Base-by-base conservation (phyloP, 2,113 vertebrate species). In the rabbit (Oryctolagus cuniculus) region DNA sequence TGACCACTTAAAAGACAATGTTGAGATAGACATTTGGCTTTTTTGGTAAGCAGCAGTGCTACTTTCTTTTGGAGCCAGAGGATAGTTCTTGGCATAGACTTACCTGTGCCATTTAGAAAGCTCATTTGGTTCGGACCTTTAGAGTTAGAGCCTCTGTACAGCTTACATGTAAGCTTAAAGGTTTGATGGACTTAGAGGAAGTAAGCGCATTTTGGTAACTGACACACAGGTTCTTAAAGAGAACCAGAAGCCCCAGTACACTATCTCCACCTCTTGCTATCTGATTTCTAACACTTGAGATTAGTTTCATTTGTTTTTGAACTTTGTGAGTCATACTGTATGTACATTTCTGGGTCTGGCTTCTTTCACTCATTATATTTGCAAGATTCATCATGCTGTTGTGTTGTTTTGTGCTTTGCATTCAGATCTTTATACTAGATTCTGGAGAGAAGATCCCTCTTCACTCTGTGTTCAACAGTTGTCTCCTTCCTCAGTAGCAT, bases 181-280 rank as follows among this genome's bases (percentile, higher is more conserved):
- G 17, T 73, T 91, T 95, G 67, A 55, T 67, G 80, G 64, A 51
- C 25, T 87, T 90, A 21, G 24, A 67, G 36, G 94, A 82, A 72
- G 34, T 44, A 61, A 94, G 19, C 16, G 9, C 4, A n/a, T 16
- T 10, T 74, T 24, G 83, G 64, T 88, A 74, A 83, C 82, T 38
- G 84, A 38, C 22, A 38, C 34, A 55, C 10, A 75, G 7, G 55
- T 85, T 81, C n/a, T 83, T 61, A 36, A 29, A 63, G 44, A 61
- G 77, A 88, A 80, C 29, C 3, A 27, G 73, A 75, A 92, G 64
- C 29, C 49, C 21, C 5, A 64, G 21, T 70, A 17, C 21, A 22
- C 21, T 25, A 22, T 8, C 25, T 17, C 3, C 27, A 31, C 16
- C 6, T 69, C 24, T n/a, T 12, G 21, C 34, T 27, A 5, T 70